A percentile compares a stretch with the other conserved stretches of the same genome.
Conservation (phyloP, 2,113 vertebrate genomes). For the Danionella cerebrum region DNA sequence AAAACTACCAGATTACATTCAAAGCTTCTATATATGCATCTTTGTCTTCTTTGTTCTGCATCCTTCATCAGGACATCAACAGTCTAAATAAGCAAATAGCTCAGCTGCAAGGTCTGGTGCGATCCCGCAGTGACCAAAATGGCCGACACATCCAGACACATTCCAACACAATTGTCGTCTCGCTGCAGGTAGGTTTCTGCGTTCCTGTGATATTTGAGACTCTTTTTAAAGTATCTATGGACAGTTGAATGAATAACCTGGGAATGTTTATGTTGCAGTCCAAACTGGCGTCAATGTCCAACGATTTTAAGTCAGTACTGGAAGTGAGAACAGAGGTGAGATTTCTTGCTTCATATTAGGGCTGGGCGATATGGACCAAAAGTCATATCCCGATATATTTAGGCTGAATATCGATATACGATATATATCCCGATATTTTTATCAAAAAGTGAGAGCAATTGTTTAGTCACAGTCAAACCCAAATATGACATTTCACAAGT, state of each 20-base stretch:
- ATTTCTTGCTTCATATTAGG: background rate
- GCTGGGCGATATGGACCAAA: background rate
- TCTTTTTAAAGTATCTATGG: background rate
- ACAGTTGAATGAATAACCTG: constrained; percentile 16
- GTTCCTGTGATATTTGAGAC: background rate
- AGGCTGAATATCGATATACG: no score
- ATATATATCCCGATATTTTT: no score
- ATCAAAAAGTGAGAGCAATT: no score
- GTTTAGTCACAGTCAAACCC: no score
- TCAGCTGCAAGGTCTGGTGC: constrained; percentile 82
- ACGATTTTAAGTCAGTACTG: constrained; percentile 88
- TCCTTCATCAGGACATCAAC: constrained; percentile 74
- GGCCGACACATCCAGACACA: constrained; percentile 85
- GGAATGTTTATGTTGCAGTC: constrained; percentile 63
- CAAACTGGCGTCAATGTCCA: constrained; percentile 88
- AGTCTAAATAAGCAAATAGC: constrained; percentile 91
- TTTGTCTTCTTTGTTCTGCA: background rate
- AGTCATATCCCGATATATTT: no score
- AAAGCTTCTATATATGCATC: background rate
- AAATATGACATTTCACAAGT: no score
- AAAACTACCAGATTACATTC: no score
- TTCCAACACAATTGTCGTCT: constrained; percentile 90
- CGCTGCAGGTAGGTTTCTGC: constrained; percentile 71
- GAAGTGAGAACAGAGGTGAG: constrained; percentile 91
- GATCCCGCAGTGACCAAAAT: constrained; percentile 72